Evolutionary conservation across 2,888 invertebrate genomes (phyloP).

Genomic region (Danaus chrysippus): DNA sequence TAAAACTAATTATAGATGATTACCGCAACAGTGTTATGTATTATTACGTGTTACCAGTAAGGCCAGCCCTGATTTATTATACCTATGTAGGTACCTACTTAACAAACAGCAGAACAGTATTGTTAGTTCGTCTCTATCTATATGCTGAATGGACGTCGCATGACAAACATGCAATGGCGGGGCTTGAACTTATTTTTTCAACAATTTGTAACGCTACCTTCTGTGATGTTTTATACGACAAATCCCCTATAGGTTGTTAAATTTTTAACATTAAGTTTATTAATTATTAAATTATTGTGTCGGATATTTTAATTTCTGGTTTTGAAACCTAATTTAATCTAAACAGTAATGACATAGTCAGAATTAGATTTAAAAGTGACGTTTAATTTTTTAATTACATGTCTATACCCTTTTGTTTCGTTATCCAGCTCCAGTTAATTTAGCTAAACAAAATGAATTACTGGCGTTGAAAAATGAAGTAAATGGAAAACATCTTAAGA

Average conservation of each 20-base stretch:
- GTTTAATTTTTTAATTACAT: too few species aligned
- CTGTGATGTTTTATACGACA: conserved; percentile 57
- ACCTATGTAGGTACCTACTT: too few species aligned
- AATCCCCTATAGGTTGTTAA: conserved; percentile 44
- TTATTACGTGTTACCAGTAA: too few species aligned
- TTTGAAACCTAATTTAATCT: too few species aligned
- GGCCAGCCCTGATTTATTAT: too few species aligned
- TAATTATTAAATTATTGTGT: too few species aligned
- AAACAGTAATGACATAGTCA: too few species aligned
- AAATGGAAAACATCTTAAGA: conserved; percentile 65
- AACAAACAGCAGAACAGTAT: background rate
- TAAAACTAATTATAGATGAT: too few species aligned
- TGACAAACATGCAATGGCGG: conserved; percentile 52
- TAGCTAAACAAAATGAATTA: conserved; percentile 37
- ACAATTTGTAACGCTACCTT: conserved; percentile 66
- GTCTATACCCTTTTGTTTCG: background rate
- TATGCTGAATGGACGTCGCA: conserved; percentile 31
- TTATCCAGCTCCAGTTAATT: conserved; percentile 39
- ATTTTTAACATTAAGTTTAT: background rate
- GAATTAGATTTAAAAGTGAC: too few species aligned
- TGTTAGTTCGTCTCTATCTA: conserved; percentile 14
- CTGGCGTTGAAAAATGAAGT: conserved; percentile 44
- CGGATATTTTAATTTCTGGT: too few species aligned
- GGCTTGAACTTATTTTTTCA: conserved; percentile 63
- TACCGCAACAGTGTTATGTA: too few species aligned